Evolutionary conservation across 2,797 vertebrate genomes (phyloP).

Genomic region (Notamacropus eugenii): DNA sequence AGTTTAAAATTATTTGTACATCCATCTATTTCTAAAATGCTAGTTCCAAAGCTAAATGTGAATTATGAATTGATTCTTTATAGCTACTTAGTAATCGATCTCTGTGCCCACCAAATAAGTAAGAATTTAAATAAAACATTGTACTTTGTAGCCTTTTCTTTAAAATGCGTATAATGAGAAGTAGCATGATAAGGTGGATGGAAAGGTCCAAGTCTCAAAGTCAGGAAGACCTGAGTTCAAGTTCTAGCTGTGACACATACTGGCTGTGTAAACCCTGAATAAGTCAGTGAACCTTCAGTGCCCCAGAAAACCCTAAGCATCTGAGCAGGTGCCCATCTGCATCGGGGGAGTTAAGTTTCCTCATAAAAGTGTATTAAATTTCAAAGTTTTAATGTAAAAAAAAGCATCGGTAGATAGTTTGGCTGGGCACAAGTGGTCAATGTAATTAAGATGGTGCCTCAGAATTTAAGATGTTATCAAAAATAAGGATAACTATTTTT

Average conservation of each 20-base stretch:
- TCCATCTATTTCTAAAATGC: not conserved
- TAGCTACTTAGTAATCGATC: not conserved
- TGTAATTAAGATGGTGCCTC: not conserved
- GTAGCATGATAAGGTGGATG: not conserved
- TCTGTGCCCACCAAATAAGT: constrained; percentile 13
- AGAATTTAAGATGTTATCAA: constrained; percentile 5
- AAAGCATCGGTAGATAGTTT: not conserved
- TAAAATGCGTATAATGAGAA: not conserved
- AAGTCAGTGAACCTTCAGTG: not conserved
- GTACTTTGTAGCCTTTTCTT: constrained; percentile 5
- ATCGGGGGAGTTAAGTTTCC: not conserved
- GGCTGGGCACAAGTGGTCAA: not conserved
- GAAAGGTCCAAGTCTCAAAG: not conserved
- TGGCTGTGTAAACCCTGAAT: not conserved
- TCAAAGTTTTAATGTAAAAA: constrained; percentile 15
- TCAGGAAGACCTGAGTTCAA: not conserved
- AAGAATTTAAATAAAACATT: constrained; percentile 33
- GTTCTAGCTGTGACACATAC: not conserved
- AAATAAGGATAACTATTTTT: constrained; percentile 27
- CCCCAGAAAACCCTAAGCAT: not conserved
- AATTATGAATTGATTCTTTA: constrained; percentile 51
- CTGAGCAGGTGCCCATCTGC: not conserved
- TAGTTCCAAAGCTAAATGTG: constrained; percentile 24
- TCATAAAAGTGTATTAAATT: not conserved
- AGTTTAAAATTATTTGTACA: not conserved